Base-by-base conservation (phyloP, 2,797 vertebrate species). In the Sebastes flavidus region DNA sequence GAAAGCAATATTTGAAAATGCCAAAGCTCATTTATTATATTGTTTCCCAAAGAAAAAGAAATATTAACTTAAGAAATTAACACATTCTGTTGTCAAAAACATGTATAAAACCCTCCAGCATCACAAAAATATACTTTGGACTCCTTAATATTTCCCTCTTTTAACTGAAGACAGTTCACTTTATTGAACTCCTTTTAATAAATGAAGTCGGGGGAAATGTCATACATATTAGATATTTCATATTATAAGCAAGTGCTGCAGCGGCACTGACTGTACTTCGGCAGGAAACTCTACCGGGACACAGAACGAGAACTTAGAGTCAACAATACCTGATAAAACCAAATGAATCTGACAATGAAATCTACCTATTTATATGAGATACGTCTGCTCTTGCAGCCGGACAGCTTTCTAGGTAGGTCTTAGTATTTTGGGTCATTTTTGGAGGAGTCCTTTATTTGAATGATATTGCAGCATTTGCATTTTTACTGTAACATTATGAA, bases 141-240 rank as follows among this genome's bases (percentile, higher is more conserved):
- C 24, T 56, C 20, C 13, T 24, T 52, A 54, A 65, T 81, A 63
- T 72, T 66, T 71, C n/a, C 3, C 3, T 68, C 20, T 78, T 81
- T 75, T 49, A 67, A 78, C 13, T 78, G 55, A 54, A 69, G 27
- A 71, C 29, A 32, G 18, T 55, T 80, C 54, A 27, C 46, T 65
- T 86, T 77, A 81, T 84, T 81, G 66, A 75, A 58, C 34, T 67
- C 18, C 2, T 60, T 77, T 70, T 52, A 71, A 72, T 65, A 86
- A 72, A 76, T 68, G 16, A 72, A 81, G 24, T n/a, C 2, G 1
- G 29, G 46, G 69, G 59, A 88, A 86, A 81, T 80, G 67, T 77
- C 30, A 67, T 36, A 55, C 46, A 72, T 74, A 71, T 81, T 24
- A 77, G 22, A 82, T 72, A 66, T 83, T 83, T 79, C 34, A 59